Evolutionary conservation across 2,113 vertebrate species (phyloP).

Genomic region (Myotis lucifugus): DNA sequence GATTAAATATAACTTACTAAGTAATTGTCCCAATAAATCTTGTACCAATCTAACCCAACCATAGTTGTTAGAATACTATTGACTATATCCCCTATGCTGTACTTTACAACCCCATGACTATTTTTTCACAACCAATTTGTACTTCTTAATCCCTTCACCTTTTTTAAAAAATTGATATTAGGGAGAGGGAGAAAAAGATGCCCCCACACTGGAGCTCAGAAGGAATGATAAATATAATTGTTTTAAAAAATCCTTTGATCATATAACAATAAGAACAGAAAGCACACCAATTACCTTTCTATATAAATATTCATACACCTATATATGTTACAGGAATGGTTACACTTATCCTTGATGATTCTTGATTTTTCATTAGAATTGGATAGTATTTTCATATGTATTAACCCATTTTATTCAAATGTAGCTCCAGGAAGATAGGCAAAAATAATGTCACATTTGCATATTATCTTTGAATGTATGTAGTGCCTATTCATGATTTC

Average conservation of each 20-base stretch:
- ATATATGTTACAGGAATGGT: background rate
- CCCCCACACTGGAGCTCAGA: too few relatives aligned
- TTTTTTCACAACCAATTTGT: background rate
- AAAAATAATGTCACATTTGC: conserved; percentile 64
- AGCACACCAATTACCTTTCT: background rate
- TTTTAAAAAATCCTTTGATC: background rate
- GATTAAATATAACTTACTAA: background rate
- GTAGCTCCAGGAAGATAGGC: background rate
- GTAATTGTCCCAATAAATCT: background rate
- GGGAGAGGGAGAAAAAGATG: too few relatives aligned
- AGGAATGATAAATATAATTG: background rate
- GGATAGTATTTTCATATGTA: conserved; percentile 34
- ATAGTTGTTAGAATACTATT: background rate
- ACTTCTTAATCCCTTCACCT: background rate
- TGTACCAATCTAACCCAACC: background rate
- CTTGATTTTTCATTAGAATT: conserved; percentile 53
- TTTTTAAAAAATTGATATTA: background rate
- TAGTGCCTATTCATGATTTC: conserved; percentile 23
- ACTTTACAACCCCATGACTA: background rate
- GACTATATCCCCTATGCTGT: background rate
- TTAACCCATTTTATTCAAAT: conserved; percentile 65
- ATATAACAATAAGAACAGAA: conserved; percentile 1
- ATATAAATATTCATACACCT: conserved; percentile 9
- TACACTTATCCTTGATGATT: conserved; percentile 33
- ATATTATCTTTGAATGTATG: conserved; percentile 59